These are phyloP conservation scores for Brachynemurus nebulosus DNA, from an alignment of 2,888 invertebrate species.

Conservation along the genomic window DNA sequence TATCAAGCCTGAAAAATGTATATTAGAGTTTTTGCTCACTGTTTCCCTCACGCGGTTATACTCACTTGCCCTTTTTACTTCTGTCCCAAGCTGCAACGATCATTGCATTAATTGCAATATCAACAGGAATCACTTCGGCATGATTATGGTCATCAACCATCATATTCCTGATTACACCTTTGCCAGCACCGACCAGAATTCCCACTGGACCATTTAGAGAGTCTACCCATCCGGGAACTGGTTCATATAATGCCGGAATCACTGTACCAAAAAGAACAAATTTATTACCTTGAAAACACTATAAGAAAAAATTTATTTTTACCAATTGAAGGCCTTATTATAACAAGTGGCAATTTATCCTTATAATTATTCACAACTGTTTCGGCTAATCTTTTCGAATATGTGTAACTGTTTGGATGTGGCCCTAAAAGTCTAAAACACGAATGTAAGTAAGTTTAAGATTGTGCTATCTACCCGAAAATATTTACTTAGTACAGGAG, in stretches of 20 bases:
- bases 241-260: constrained; percentile 55
- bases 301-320: constrained; percentile 19
- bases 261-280: constrained; percentile 40
- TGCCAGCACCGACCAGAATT: constrained; percentile 54
- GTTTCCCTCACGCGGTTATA: not conserved
- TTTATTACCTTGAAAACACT: too few species aligned
- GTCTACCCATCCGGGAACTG: constrained; percentile 71
- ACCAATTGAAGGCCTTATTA: constrained; percentile 89
- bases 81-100: constrained; percentile 52
- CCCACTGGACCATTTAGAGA: constrained; percentile 76
- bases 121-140: constrained; percentile 57
- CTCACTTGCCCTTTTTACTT: not conserved
- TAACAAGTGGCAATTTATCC: constrained; percentile 54
- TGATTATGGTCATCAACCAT: constrained; percentile 43
- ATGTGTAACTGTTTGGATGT: constrained; percentile 85
- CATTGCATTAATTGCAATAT: constrained; percentile 58
- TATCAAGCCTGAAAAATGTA: constrained; percentile 31
- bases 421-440: constrained; percentile 47
- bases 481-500: too few species aligned
- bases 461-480: too few species aligned
- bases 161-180: constrained; percentile 64
- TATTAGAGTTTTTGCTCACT: not conserved
- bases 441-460: too few species aligned
- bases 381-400: constrained; percentile 79
- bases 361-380: constrained; percentile 55